Evolutionary conservation across 2,797 vertebrate species (phyloP).

Genomic region (Pitangus sulphuratus): DNA sequence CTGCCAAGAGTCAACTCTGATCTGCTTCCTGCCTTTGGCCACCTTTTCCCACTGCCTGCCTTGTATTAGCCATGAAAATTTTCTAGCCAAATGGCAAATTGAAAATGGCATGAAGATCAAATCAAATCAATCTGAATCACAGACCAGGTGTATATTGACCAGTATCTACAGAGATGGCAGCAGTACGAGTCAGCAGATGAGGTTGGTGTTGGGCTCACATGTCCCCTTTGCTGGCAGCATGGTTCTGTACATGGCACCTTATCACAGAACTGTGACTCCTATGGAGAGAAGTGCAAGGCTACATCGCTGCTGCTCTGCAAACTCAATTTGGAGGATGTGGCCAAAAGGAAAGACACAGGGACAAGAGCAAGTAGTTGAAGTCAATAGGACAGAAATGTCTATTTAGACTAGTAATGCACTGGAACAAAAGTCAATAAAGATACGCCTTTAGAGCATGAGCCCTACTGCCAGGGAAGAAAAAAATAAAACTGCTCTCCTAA

Average conservation of each 20-base stretch:
- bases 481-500: background rate
- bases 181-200: background rate
- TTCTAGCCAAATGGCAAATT: background rate
- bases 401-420: background rate
- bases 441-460: background rate
- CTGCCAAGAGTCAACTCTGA: background rate
- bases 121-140: background rate
- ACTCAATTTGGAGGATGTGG: background rate
- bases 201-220: rapidly evolving
- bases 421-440: background rate
- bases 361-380: background rate
- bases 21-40: background rate
- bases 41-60: background rate
- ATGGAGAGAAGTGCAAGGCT: background rate
- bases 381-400: background rate
- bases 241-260: background rate
- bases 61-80: background rate
- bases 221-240: background rate
- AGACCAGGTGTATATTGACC: background rate
- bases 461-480: background rate
- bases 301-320: background rate
- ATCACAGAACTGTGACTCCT: background rate
- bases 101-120: background rate
- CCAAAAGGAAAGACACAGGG: background rate
- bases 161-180: background rate